These are phyloP conservation scores for Sinocyclocheilus rhinocerous DNA, from an alignment of 2,113 vertebrate species.

Conservation along the genomic window DNA sequence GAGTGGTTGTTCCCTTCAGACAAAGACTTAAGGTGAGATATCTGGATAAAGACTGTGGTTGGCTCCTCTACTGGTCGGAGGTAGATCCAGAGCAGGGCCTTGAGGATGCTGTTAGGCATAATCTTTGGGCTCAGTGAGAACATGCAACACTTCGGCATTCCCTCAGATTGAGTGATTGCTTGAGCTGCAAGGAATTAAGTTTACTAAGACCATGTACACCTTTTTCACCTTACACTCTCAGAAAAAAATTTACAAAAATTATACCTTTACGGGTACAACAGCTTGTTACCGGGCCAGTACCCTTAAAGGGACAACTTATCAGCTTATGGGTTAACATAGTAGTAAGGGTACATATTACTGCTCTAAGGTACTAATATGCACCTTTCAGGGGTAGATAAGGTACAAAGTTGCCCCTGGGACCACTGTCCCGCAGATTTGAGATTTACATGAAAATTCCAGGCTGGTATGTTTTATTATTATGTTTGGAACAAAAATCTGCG, in stretches of 20 bases:
- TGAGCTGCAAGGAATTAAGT: conserved; percentile 76
- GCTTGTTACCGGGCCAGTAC: neutral
- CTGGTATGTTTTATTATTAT: neutral
- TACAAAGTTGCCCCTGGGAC: neutral
- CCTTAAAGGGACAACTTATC: neutral
- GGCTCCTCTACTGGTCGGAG: conserved; percentile 81
- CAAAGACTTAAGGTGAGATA: conserved; percentile 82
- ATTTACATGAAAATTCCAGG: neutral
- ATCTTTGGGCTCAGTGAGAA: conserved; percentile 90
- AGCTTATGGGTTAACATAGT: neutral
- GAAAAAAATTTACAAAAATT: neutral
- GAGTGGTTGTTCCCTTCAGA: conserved; percentile 79
- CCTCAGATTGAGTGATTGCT: conserved; percentile 77
- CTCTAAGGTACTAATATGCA: neutral
- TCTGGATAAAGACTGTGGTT: conserved; percentile 86
- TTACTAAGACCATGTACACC: neutral
- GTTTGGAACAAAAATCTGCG: neutral
- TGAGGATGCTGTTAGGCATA: conserved; percentile 85
- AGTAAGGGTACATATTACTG: neutral
- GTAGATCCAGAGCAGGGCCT: conserved; percentile 88
- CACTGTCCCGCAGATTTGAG: neutral
- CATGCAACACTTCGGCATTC: conserved; percentile 86
- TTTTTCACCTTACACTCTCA: neutral
- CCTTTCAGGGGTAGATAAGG: neutral
- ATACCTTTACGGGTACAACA: neutral